Evolutionary conservation across 92 coral and sea anemone species (phyloP).

Genomic region (Desmophyllum pertusum): DNA sequence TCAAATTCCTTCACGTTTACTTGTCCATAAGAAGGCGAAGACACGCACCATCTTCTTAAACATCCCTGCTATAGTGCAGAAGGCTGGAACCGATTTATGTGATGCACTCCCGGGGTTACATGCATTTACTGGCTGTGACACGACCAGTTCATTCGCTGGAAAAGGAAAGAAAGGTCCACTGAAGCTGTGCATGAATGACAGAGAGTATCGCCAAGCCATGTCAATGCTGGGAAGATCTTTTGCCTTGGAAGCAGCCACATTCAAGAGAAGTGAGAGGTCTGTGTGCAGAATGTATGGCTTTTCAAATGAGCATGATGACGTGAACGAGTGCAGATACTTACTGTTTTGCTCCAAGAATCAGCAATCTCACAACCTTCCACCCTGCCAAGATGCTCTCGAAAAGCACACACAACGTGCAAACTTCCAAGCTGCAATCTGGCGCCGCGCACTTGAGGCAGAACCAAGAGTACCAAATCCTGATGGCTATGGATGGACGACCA

Average conservation of each 20-base stretch:
- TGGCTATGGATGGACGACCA: conserved; percentile 56
- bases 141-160: conserved; percentile 45
- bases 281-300: conserved; percentile 51
- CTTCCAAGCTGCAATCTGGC: conserved; percentile 67
- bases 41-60: conserved; percentile 19
- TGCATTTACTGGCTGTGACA: conserved; percentile 46
- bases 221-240: conserved; percentile 38
- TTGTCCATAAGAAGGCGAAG: too few relatives aligned
- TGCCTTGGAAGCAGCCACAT: conserved; percentile 28
- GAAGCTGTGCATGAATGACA: conserved; percentile 42
- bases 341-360: conserved; percentile 50
- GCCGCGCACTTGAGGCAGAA: conserved; percentile 45
- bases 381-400: conserved; percentile 57
- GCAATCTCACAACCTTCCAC: conserved; percentile 58
- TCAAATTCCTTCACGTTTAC: too few relatives aligned
- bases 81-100: conserved; percentile 34
- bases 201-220: conserved; percentile 43
- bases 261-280: conserved; percentile 40
- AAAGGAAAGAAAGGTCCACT: conserved; percentile 56
- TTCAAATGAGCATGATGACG: conserved; percentile 6
- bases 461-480: conserved; percentile 58
- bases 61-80: conserved; percentile 46
- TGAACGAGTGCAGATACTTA: conserved; percentile 46
- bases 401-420: conserved; percentile 54
- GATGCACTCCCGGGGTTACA: conserved; percentile 49